These are phyloP conservation scores for Cremastobaeus sp. DNA, from an alignment of 2,888 invertebrate species.

Conservation along the genomic window DNA sequence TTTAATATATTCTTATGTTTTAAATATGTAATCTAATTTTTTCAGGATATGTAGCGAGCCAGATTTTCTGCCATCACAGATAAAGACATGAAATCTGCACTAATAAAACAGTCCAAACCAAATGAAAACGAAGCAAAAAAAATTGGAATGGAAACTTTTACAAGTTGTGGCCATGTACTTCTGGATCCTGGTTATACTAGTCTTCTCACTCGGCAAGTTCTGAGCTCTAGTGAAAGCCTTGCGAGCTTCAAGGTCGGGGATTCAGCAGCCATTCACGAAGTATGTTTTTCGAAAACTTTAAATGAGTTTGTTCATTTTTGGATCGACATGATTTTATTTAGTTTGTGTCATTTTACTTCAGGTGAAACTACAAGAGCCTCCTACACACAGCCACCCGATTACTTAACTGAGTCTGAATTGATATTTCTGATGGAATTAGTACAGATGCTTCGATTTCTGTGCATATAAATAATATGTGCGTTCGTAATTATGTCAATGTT, in stretches of 20 bases:
- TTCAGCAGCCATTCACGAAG: constrained; percentile 86
- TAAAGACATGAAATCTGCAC: constrained; percentile 96
- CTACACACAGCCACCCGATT: constrained; percentile 97
- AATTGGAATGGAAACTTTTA: constrained; percentile 91
- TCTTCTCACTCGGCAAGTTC: constrained; percentile 95
- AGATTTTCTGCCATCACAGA: constrained; percentile 98
- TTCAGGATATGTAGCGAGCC: constrained; percentile 86
- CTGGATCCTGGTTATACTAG: constrained; percentile 95
- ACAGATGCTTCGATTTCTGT: constrained; percentile 99
- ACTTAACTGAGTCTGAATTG: constrained; percentile 97
- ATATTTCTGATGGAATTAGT: constrained; percentile 99
- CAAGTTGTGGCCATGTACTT: constrained; percentile 90
- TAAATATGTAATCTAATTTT: constrained; percentile 1
- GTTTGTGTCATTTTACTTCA: too few relatives aligned
- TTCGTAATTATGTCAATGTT: constrained; percentile 96
- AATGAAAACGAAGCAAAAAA: constrained; percentile 97
- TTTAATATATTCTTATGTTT: neutral
- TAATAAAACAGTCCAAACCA: constrained; percentile 89
- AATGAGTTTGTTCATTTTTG: too few relatives aligned
- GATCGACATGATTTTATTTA: too few relatives aligned
- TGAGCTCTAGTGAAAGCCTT: constrained; percentile 89
- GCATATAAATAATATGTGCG: constrained; percentile 99
- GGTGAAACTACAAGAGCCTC: constrained; percentile 88
- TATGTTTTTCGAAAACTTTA: constrained; percentile 69
- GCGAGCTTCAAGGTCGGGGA: constrained; percentile 88